Evolutionary conservation across 2,797 vertebrate species (phyloP).

Genomic region (Gambelia wislizenii): DNA sequence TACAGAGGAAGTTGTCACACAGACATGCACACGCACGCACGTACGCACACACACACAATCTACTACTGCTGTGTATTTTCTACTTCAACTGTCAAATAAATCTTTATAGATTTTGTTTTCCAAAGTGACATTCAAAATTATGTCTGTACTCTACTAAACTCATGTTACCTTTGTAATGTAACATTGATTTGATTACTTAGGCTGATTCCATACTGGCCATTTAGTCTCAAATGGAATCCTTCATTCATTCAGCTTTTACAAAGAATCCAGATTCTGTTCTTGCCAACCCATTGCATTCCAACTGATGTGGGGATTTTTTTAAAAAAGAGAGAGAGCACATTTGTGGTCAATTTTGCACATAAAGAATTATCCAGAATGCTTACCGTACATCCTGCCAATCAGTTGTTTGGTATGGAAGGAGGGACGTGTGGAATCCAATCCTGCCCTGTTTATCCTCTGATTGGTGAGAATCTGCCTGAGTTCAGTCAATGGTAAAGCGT

Average conservation of each 20-base stretch:
- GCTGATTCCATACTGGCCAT: background rate
- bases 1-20: constrained; percentile 21
- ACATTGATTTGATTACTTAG: constrained; percentile 1
- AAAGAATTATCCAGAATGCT: background rate
- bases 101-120: constrained; percentile 46
- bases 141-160: background rate
- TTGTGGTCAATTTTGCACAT: background rate
- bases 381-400: background rate
- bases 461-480: background rate
- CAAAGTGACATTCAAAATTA: constrained; percentile 23
- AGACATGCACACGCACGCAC: no score
- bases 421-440: background rate
- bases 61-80: constrained; percentile 16
- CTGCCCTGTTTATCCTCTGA: background rate
- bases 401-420: background rate
- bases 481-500: background rate
- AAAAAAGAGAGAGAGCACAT: background rate
- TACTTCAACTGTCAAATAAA: constrained; percentile 46
- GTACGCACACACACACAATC: background rate
- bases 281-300: background rate
- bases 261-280: background rate
- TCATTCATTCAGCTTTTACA: background rate
- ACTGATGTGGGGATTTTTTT: no score
- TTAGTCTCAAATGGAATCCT: constrained; percentile 6
- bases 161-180: background rate